These are phyloP conservation scores for Momotus momota DNA, from an alignment of 2,797 vertebrate genomes.

Conservation along the genomic window DNA sequence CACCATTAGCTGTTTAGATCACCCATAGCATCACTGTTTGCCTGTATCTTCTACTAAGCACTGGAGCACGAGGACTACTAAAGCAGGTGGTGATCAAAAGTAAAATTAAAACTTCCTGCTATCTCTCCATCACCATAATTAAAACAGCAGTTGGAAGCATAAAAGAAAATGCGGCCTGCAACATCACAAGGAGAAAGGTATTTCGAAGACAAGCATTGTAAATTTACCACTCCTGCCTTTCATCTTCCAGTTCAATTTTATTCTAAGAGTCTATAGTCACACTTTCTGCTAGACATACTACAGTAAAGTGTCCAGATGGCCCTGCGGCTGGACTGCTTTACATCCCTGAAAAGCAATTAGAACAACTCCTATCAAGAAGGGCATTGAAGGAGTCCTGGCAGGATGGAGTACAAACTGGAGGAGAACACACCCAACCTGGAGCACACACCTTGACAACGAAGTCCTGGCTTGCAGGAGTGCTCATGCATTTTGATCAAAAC, in stretches of 20 bases:
- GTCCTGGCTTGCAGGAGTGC: not conserved
- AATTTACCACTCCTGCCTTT: not conserved
- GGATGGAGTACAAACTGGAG: not conserved
- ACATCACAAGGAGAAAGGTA: not conserved
- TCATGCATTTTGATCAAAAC: not conserved
- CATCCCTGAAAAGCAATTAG: not conserved
- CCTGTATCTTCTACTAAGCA: not conserved
- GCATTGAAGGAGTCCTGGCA: not conserved
- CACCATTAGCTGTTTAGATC: not conserved
- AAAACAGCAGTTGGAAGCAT: not conserved
- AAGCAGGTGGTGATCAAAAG: not conserved
- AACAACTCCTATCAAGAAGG: not conserved
- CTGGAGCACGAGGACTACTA: not conserved
- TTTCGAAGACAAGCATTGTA: not conserved
- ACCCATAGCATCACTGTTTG: not conserved
- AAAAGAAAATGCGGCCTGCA: not conserved
- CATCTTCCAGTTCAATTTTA: not conserved
- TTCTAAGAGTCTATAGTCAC: not conserved
- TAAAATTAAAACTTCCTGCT: not conserved
- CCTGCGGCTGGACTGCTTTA: not conserved
- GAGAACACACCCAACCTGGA: not conserved
- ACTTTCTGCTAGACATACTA: not conserved
- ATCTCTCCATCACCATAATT: not conserved
- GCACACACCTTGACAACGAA: not conserved
- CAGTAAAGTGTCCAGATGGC: not conserved